Percentiles rank a stretch among this genome's conserved stretches.
These are phyloP conservation scores for Pycnonotus jocosus DNA, from an alignment of 2,113 vertebrate species.

Conservation along the genomic window DNA sequence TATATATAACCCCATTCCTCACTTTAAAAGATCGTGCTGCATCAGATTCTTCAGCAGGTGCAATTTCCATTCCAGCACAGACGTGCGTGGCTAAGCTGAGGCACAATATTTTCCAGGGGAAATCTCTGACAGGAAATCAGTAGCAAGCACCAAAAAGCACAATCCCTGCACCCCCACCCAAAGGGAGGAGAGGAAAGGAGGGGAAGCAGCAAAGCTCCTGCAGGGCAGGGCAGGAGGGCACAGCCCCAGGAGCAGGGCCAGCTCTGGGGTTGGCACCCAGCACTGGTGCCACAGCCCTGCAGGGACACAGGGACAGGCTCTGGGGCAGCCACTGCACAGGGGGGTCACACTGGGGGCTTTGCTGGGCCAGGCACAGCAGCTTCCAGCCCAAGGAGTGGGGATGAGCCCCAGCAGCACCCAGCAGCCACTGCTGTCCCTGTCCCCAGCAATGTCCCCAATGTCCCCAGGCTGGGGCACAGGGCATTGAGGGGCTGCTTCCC, in stretches of 20 bases:
- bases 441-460: not conserved
- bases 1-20: slow-evolving; percentile 13
- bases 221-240: not conserved
- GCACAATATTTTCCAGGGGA: slow-evolving; percentile 18
- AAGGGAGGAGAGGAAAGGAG: not conserved
- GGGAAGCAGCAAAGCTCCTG: not conserved
- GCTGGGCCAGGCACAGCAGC: not conserved
- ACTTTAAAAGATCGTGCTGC: slow-evolving; percentile 1
- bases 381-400: fast-evolving
- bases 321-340: too few species aligned
- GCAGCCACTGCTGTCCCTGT: not conserved
- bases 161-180: not conserved
- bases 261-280: fast-evolving
- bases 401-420: not conserved
- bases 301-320: not conserved
- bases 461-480: not conserved
- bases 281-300: not conserved
- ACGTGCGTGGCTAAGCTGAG: not conserved
- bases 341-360: fast-evolving
- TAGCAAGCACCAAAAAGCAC: not conserved
- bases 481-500: not conserved
- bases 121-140: slow-evolving; percentile 36
- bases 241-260: not conserved
- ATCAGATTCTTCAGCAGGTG: slow-evolving; percentile 32
- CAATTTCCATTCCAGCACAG: slow-evolving; percentile 29